These are phyloP conservation scores for Hirtodrosophila duncani DNA, from an alignment of 2,888 invertebrate genomes.

Conservation along the genomic window DNA sequence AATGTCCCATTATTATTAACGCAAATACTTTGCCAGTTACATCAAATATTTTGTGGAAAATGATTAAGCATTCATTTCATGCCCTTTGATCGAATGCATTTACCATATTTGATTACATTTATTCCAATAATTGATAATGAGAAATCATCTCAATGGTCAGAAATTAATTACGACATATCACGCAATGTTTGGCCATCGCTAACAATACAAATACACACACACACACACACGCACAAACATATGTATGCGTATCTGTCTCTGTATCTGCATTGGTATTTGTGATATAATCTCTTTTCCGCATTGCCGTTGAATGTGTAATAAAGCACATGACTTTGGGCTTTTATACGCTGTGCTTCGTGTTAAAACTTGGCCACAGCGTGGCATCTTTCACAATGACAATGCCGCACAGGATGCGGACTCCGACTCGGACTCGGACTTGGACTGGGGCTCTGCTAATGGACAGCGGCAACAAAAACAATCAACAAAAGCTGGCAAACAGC, in stretches of 20 bases:
- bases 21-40: too few relatives aligned
- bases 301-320: slow-evolving; percentile 64
- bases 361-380: slow-evolving; percentile 38
- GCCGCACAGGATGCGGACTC: slow-evolving; percentile 8
- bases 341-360: slow-evolving; percentile 46
- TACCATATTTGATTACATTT: too few relatives aligned
- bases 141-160: too few relatives aligned
- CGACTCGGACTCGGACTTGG: too few relatives aligned
- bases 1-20: too few relatives aligned
- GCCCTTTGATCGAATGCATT: too few relatives aligned
- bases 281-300: slow-evolving; percentile 58
- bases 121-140: too few relatives aligned
- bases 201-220: slow-evolving; percentile 5
- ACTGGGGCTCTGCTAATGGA: slow-evolving; percentile 1
- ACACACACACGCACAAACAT: slow-evolving; percentile 4
- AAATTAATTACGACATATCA: too few relatives aligned
- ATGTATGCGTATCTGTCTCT: slow-evolving; percentile 4
- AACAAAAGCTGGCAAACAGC: not conserved
- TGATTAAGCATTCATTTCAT: too few relatives aligned
- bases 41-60: too few relatives aligned
- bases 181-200: slow-evolving; percentile 4
- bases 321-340: slow-evolving; percentile 60
- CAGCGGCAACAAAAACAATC: not conserved
- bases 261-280: slow-evolving; percentile 17
- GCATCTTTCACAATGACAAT: slow-evolving; percentile 39